Conservation (phyloP, 1,140 invertebrate genomes). For the Amphibalanus amphitrite region DNA sequence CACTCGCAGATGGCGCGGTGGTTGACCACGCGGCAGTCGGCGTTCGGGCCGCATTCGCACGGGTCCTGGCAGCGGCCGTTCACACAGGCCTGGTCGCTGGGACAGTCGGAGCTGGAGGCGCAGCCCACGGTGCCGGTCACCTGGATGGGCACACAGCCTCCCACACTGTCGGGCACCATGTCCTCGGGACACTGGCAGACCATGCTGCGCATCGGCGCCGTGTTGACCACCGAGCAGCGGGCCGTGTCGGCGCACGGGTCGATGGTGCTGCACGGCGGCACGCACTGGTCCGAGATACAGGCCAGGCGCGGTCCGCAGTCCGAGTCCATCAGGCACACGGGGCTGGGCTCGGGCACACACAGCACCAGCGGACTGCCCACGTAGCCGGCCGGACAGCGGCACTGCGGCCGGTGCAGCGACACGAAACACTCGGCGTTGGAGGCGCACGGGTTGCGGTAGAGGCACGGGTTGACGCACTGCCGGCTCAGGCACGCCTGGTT, state of each 20-base stretch:
- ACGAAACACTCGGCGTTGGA: constrained; percentile 23
- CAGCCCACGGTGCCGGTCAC: constrained; percentile 53
- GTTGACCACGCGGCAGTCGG: constrained; percentile 40
- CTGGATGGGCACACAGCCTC: constrained; percentile 17
- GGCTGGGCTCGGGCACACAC: constrained; percentile 27
- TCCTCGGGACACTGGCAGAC: constrained; percentile 22
- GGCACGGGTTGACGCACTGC: constrained; percentile 20
- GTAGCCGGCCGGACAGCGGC: constrained; percentile 22
- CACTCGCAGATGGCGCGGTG: constrained; percentile 25
- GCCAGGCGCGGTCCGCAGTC: constrained; percentile 24
- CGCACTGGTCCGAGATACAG: constrained; percentile 23
- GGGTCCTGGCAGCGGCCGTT: constrained; percentile 53
- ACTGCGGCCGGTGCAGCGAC: constrained; percentile 21
- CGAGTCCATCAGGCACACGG: constrained; percentile 21
- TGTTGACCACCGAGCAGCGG: constrained; percentile 22
- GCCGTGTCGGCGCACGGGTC: constrained; percentile 23
- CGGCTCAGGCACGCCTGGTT: constrained; percentile 23
- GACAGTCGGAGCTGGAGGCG: constrained; percentile 47
- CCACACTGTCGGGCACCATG: constrained; percentile 17
- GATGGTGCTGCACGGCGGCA: constrained; percentile 23
- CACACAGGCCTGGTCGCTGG: constrained; percentile 46
- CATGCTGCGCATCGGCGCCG: constrained; percentile 20
- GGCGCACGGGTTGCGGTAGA: constrained; percentile 23
- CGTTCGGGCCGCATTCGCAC: constrained; percentile 52
- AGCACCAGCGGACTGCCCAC: constrained; percentile 22